phyloP scores from a whole-genome alignment of 2,797 vertebrate species.

The Anolis apletophallus region DNA sequence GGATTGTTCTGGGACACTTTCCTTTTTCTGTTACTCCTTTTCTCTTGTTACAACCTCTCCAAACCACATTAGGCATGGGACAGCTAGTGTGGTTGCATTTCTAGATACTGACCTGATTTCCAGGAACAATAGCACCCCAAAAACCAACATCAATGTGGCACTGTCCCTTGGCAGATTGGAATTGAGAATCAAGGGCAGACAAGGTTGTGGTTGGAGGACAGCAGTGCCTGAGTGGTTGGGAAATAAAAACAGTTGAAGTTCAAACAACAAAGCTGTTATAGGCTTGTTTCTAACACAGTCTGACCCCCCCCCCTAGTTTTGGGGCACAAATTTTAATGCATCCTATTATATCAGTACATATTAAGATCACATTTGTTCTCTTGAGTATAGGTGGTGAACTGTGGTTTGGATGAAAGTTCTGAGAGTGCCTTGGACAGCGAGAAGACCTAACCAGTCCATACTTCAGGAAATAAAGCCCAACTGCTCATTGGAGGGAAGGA shows the following conservation, averaged over 20 bases:
- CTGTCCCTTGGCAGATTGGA: slow-evolving; percentile 76
- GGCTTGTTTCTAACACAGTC: not conserved
- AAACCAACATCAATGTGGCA: slow-evolving; percentile 87
- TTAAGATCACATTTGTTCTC: not conserved
- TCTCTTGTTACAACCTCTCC: not conserved
- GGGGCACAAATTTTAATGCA: not conserved
- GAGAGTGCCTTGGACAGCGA: too few relatives aligned
- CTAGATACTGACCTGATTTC: slow-evolving; percentile 77
- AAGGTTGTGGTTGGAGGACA: slow-evolving; percentile 85
- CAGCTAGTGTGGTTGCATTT: not conserved
- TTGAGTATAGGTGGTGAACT: too few relatives aligned
- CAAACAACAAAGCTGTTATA: not conserved
- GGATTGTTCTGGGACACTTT: not conserved
- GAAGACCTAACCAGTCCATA: too few relatives aligned
- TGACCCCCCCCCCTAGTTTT: not conserved
- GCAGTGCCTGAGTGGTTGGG: slow-evolving; percentile 76
- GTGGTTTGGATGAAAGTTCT: too few relatives aligned
- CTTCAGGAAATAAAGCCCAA: too few relatives aligned
- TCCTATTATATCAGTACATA: not conserved
- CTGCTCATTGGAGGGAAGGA: too few relatives aligned
- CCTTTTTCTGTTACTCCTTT: not conserved
- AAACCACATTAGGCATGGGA: not conserved
- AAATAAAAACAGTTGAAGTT: not conserved
- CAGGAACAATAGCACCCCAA: slow-evolving; percentile 87
- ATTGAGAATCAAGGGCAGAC: slow-evolving; percentile 78